phyloP scores from a whole-genome alignment of 2,888 invertebrate species.

The Diabrotica balteata region DNA sequence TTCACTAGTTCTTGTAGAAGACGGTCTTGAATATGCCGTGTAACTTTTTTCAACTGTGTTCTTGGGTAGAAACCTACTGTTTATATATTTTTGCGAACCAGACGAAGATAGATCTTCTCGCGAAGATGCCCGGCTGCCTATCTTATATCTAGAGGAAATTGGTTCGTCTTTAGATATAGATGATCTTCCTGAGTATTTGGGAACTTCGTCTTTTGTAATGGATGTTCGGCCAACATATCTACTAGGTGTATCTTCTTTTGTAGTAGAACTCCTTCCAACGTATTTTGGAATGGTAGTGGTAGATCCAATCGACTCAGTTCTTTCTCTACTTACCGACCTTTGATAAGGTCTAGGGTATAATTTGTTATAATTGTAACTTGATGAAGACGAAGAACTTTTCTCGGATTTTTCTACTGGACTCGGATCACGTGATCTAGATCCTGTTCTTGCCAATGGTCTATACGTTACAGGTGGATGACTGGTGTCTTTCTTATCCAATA shows the following conservation, averaged over 20 bases:
- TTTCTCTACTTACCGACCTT: slow-evolving; percentile 54
- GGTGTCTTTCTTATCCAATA: slow-evolving; percentile 57
- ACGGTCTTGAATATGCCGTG: slow-evolving; percentile 56
- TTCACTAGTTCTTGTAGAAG: slow-evolving; percentile 53
- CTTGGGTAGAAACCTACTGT: slow-evolving; percentile 58
- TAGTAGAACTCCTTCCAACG: slow-evolving; percentile 45
- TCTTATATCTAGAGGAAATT: slow-evolving; percentile 38
- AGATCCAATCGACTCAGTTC: slow-evolving; percentile 49
- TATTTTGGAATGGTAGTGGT: slow-evolving; percentile 50
- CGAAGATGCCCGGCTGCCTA: slow-evolving; percentile 46
- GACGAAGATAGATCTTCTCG: slow-evolving; percentile 53
- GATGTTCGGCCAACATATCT: slow-evolving; percentile 43
- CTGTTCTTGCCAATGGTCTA: slow-evolving; percentile 54
- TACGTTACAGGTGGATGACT: slow-evolving; percentile 62
- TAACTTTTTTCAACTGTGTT: slow-evolving; percentile 59
- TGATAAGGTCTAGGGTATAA: slow-evolving; percentile 62
- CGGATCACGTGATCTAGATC: slow-evolving; percentile 63
- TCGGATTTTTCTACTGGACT: slow-evolving; percentile 62
- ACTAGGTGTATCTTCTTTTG: slow-evolving; percentile 36
- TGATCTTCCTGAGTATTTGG: slow-evolving; percentile 43
- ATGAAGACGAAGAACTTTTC: slow-evolving; percentile 60
- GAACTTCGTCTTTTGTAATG: slow-evolving; percentile 40
- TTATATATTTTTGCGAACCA: slow-evolving; percentile 57
- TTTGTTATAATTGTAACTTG: slow-evolving; percentile 63
- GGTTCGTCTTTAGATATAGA: slow-evolving; percentile 43